Evolutionary conservation across 2,797 vertebrate species (phyloP).

Genomic region (Pantherophis alleghaniensis): DNA sequence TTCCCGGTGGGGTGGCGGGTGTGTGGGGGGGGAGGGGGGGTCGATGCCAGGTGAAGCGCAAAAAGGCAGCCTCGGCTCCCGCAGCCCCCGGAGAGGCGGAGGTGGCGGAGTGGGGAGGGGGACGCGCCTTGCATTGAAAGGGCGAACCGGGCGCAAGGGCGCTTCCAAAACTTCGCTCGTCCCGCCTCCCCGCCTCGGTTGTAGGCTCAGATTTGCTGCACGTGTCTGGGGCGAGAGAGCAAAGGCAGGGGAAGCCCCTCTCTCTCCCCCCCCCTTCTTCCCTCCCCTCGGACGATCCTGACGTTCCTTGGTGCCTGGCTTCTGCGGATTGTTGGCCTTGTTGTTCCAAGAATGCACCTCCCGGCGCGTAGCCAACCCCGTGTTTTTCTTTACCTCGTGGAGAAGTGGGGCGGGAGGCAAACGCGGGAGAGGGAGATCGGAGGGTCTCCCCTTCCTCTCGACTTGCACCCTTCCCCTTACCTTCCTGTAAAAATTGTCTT

Average conservation of each 20-base stretch:
- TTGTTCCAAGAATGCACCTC: neutral
- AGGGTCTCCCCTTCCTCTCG: neutral
- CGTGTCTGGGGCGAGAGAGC: neutral
- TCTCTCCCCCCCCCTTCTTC: accelerated
- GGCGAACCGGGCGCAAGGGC: slow-evolving; percentile 53
- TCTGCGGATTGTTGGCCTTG: neutral
- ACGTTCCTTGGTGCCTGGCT: neutral
- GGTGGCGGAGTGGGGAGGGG: neutral
- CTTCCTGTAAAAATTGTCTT: slow-evolving; percentile 60
- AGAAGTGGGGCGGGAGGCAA: neutral
- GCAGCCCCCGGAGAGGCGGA: neutral
- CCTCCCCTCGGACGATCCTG: too few species aligned
- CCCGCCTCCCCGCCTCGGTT: neutral
- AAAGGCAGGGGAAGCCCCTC: neutral
- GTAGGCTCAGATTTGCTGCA: neutral
- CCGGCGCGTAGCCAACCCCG: neutral
- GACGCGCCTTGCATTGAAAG: slow-evolving; percentile 16
- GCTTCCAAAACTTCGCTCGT: slow-evolving; percentile 6
- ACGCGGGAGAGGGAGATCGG: neutral
- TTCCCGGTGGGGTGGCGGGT: neutral
- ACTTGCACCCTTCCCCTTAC: slow-evolving; percentile 30
- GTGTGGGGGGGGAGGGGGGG: too few species aligned
- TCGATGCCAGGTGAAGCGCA: neutral
- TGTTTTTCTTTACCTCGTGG: neutral
- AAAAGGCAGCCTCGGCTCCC: neutral